Base-by-base conservation (phyloP, 2,797 vertebrate genomes). In the Pseudomugil tenellus region DNA sequence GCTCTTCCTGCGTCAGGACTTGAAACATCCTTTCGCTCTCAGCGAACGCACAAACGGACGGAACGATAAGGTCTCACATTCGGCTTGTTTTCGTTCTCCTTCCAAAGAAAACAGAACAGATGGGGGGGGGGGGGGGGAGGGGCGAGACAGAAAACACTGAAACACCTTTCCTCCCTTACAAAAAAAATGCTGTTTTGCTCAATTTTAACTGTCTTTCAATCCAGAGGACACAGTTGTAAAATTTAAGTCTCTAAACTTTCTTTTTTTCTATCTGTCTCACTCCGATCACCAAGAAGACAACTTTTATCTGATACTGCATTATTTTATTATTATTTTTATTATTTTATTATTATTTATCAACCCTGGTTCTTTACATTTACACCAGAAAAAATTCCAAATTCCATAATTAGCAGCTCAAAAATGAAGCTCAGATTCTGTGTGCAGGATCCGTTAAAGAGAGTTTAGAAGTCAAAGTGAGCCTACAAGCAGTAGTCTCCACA, bases 1-100 rank as follows among this genome's bases (percentile, higher is more conserved):
- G 56, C 43, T 80, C 79, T 89, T 90, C 85, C 87, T 89, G 85
- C 21, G 3, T 73, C 83, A 85, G 80, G 82, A 89, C 82, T 62
- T 75, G 55, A 81, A 85, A 86, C 86, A 82, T 80, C 72, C 70
- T 72, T 64, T 70, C 26, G 10, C 77, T 77, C 78, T 82, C 69
- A 68, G 52, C 65, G 28, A 0, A 43, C 46, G 21, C 57, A 69
- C 41, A 67, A 28, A 49, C 43, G 28, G 64, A 58, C 43, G 21
- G 21, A 6, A 29, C 3, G 55, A 67, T 39, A 51, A 52, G 56
- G 43, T 21, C 35, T 26, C 35, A n/a, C 16, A 31, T 39, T 46
- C 55, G 58, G 35, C 55, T 59, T 43, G 54, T 70, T 32, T 70
- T 70, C 52, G 28, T 59, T 37, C 29, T 62, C 23, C 51, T 48